Evolutionary conservation across 2,797 vertebrate species (phyloP).

Genomic region (Numenius phaeopus): DNA sequence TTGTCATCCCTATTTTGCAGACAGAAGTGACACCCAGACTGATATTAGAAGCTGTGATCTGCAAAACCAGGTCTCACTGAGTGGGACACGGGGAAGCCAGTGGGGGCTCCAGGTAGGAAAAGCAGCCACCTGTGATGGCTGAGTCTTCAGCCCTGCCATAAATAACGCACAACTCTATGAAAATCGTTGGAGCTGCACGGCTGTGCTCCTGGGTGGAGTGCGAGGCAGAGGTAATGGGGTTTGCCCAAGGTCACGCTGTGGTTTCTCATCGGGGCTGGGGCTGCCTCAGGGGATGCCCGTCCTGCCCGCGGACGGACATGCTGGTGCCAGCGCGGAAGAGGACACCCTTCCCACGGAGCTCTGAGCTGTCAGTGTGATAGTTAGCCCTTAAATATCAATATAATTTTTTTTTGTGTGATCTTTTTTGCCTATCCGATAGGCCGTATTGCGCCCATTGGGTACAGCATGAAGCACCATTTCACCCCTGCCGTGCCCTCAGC

Average conservation of each 20-base stretch:
- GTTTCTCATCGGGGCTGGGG: neutral
- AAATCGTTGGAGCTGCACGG: neutral
- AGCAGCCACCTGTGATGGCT: neutral
- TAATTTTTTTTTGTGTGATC: neutral
- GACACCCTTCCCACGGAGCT: neutral
- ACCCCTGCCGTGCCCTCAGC: neutral
- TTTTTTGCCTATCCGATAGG: conserved; percentile 23
- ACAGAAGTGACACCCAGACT: neutral
- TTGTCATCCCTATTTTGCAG: neutral
- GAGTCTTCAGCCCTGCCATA: neutral
- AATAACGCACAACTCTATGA: rapidly evolving
- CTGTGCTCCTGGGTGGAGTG: neutral
- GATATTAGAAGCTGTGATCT: neutral
- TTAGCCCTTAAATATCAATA: conserved; percentile 48
- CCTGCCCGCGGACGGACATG: neutral
- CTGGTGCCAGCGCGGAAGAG: conserved; percentile 16
- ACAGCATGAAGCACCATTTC: conserved; percentile 60
- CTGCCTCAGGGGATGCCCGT: neutral
- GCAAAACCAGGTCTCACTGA: neutral
- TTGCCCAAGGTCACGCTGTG: neutral
- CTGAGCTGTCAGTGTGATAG: conserved; percentile 53
- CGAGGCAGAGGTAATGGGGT: neutral
- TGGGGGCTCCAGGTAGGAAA: neutral
- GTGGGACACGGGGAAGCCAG: neutral
- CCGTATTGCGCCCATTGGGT: neutral